These are phyloP conservation scores for Mechanitis mazaeus DNA, from an alignment of 2,888 invertebrate genomes.

Conservation along the genomic window DNA sequence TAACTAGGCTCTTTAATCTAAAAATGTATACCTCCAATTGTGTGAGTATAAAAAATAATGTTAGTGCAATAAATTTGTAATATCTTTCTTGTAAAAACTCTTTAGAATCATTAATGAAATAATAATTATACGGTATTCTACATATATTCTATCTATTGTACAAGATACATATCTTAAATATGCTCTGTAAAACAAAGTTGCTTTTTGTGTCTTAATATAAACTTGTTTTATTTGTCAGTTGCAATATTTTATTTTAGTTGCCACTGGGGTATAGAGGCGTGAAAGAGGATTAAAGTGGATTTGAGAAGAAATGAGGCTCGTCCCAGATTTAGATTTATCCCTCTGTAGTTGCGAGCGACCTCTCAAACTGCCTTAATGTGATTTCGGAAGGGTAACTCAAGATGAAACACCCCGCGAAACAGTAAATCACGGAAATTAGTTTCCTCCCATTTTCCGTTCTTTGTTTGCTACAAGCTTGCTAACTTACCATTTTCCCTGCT, in stretches of 20 bases:
- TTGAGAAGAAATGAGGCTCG: slow-evolving; percentile 39
- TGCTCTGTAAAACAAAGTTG: neutral
- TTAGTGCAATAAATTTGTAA: too few species aligned
- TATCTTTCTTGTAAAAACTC: too few species aligned
- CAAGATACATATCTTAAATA: too few species aligned
- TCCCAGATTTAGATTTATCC: slow-evolving; percentile 62
- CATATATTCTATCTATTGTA: too few species aligned
- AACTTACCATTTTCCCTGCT: slow-evolving; percentile 16
- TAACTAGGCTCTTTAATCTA: too few species aligned
- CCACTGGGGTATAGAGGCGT: slow-evolving; percentile 29
- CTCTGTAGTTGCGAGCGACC: slow-evolving; percentile 47
- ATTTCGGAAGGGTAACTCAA: slow-evolving; percentile 51
- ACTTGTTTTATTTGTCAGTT: slow-evolving; percentile 12
- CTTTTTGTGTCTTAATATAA: neutral
- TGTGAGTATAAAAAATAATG: too few species aligned
- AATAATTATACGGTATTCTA: too few species aligned
- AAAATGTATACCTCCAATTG: too few species aligned
- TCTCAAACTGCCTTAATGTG: slow-evolving; percentile 57
- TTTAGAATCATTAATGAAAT: too few species aligned
- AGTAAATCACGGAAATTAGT: slow-evolving; percentile 50
- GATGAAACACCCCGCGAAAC: slow-evolving; percentile 44
- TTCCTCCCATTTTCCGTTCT: slow-evolving; percentile 30
- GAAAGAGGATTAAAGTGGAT: slow-evolving; percentile 48
- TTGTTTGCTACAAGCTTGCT: slow-evolving; percentile 22
- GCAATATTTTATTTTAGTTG: slow-evolving; percentile 26